Conservation (phyloP, 2,113 vertebrate genomes). For the Vulpes vulpes region DNA sequence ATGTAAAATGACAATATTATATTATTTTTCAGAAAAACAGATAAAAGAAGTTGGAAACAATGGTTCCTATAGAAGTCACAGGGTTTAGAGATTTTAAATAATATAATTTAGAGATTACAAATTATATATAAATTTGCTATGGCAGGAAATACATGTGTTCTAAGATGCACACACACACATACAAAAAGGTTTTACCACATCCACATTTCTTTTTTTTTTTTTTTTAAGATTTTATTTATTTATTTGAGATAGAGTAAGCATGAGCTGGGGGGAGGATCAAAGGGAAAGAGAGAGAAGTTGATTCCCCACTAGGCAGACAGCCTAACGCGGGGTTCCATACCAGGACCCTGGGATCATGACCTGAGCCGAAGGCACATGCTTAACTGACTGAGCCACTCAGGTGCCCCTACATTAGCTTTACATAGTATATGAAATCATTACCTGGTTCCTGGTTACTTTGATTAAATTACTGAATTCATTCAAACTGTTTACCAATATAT, state of each 20-base stretch:
- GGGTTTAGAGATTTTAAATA: neutral
- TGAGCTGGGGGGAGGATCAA: too few relatives aligned
- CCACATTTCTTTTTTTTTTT: neutral
- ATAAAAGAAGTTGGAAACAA: slow-evolving; percentile 70
- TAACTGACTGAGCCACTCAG: too few relatives aligned
- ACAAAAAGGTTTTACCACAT: slow-evolving; percentile 31
- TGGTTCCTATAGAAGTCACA: neutral
- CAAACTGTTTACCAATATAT: slow-evolving; percentile 23
- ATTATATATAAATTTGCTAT: neutral
- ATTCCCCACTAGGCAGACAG: too few relatives aligned
- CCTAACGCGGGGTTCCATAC: too few relatives aligned
- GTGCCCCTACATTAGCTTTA: neutral
- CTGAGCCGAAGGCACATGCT: too few relatives aligned
- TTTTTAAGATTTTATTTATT: too few relatives aligned
- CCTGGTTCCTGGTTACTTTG: neutral
- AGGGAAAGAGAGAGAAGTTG: too few relatives aligned
- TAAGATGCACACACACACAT: slow-evolving; percentile 15
- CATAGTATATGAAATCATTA: slow-evolving; percentile 25
- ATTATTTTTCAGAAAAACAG: slow-evolving; percentile 65
- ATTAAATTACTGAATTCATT: slow-evolving; percentile 52
- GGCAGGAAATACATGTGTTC: accelerated
- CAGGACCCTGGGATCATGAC: too few relatives aligned
- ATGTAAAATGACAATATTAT: neutral
- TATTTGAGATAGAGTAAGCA: too few relatives aligned
- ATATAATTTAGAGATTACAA: neutral